These are phyloP conservation scores for Malacoctenus gilli DNA, from an alignment of 2,797 vertebrate species.

Conservation along the genomic window DNA sequence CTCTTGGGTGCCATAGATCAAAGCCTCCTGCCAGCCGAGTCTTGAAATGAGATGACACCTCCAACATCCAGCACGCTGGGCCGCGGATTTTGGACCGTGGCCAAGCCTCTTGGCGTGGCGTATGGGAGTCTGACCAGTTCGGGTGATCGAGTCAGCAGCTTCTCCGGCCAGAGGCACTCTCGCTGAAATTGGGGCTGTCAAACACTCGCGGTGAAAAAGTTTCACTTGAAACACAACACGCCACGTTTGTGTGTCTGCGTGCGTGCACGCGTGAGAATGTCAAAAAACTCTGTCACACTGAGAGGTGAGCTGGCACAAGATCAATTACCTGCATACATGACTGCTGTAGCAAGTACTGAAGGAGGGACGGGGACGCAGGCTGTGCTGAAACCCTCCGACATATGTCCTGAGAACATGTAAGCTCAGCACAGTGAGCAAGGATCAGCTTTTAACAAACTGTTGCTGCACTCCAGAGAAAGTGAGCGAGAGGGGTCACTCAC, in stretches of 20 bases:
- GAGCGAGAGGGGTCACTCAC: no score
- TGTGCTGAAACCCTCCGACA: neutral
- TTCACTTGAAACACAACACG: slow-evolving; percentile 15
- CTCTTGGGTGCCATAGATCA: slow-evolving; percentile 63
- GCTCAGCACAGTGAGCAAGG: neutral
- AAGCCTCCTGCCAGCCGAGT: slow-evolving; percentile 60
- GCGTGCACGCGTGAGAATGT: neutral
- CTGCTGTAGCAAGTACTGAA: slow-evolving; percentile 3
- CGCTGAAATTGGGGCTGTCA: slow-evolving; percentile 61
- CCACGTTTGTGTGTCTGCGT: neutral
- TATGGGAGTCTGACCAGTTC: slow-evolving; percentile 59
- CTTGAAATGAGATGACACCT: slow-evolving; percentile 62
- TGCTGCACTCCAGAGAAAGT: no score
- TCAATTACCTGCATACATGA: slow-evolving; percentile 11
- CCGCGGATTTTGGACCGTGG: slow-evolving; percentile 47
- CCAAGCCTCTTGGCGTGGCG: slow-evolving; percentile 59
- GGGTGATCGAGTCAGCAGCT: slow-evolving; percentile 68
- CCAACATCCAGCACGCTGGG: slow-evolving; percentile 39
- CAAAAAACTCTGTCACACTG: slow-evolving; percentile 3
- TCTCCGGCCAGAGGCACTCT: slow-evolving; percentile 57
- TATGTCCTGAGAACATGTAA: neutral
- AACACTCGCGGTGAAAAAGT: slow-evolving; percentile 43
- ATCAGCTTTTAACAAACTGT: no score
- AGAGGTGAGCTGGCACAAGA: neutral
- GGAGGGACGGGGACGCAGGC: neutral